Percentiles rank a stretch among this genome's conserved stretches.
Evolutionary conservation across 2,797 vertebrate species (phyloP).

Genomic region (Spinus pinus): DNA sequence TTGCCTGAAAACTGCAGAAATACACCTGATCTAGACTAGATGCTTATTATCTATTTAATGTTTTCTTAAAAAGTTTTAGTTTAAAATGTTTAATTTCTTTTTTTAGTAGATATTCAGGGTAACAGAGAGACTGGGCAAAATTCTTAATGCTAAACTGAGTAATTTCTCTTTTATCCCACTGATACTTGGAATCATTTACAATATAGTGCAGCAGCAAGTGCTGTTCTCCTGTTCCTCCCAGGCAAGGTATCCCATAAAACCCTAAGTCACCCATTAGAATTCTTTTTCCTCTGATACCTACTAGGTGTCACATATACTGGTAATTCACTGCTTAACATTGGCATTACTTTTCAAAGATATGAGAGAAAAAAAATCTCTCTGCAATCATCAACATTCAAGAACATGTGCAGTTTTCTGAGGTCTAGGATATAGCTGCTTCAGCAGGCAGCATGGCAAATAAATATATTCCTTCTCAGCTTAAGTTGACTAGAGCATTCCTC

Average conservation of each 20-base stretch:
- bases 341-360: background rate
- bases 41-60: background rate
- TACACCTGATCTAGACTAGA: background rate
- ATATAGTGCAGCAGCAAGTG: background rate
- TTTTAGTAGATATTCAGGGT: background rate
- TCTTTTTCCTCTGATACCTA: background rate
- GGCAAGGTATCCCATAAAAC: background rate
- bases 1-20: background rate
- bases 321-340: background rate
- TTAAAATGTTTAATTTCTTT: background rate
- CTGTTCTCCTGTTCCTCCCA: background rate
- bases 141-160: background rate
- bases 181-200: background rate
- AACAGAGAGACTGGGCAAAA: background rate
- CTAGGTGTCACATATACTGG: background rate
- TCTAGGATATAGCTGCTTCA: background rate
- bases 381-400: background rate
- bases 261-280: background rate
- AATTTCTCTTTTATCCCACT: background rate
- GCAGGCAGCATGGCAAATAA: background rate
- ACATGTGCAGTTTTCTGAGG: background rate
- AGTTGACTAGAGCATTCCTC: background rate
- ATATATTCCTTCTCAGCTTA: background rate
- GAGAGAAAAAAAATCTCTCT: background rate
- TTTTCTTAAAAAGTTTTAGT: background rate